A percentile compares a stretch with the other conserved stretches of the same genome.
Conservation (phyloP, 2,888 invertebrate genomes). For the Drosophila peninsularis region DNA sequence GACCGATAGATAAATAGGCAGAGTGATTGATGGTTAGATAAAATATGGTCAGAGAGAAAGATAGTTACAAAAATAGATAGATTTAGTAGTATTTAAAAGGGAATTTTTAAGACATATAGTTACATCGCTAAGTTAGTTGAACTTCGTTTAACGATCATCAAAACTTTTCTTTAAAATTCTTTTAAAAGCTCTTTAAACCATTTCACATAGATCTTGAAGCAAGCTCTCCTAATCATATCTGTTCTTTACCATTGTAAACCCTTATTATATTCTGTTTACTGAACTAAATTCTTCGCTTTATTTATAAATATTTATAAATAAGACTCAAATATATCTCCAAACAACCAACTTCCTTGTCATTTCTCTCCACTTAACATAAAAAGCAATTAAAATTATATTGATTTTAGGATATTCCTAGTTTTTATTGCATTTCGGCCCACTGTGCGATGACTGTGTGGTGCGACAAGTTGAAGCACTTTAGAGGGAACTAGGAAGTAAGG, state of each 20-base stretch:
- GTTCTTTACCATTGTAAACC: too few relatives aligned
- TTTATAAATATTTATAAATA: too few relatives aligned
- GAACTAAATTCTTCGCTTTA: too few relatives aligned
- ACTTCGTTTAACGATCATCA: too few relatives aligned
- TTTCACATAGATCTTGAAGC: not conserved
- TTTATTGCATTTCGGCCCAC: conserved; percentile 29
- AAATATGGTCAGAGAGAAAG: not conserved
- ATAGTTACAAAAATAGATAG: too few relatives aligned
- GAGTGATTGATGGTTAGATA: not conserved
- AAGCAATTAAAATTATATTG: conserved; percentile 1
- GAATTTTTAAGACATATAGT: too few relatives aligned
- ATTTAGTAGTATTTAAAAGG: too few relatives aligned
- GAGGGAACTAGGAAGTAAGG: conserved; percentile 14
- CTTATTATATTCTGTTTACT: too few relatives aligned
- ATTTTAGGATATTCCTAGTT: conserved; percentile 8
- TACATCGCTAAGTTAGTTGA: too few relatives aligned
- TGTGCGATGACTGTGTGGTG: conserved; percentile 28
- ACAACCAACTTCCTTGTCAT: not conserved
- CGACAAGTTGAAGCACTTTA: conserved; percentile 41
- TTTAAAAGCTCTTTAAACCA: not conserved
- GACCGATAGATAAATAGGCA: not conserved
- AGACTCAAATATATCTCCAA: not conserved
- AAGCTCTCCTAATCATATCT: not conserved
- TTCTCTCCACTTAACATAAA: not conserved
- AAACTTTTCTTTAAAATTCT: not conserved